Evolutionary conservation across 2,113 vertebrate species (phyloP), one percentile per base, ranked within the genome.

Genomic region (Nothobranchius furzeri): DNA sequence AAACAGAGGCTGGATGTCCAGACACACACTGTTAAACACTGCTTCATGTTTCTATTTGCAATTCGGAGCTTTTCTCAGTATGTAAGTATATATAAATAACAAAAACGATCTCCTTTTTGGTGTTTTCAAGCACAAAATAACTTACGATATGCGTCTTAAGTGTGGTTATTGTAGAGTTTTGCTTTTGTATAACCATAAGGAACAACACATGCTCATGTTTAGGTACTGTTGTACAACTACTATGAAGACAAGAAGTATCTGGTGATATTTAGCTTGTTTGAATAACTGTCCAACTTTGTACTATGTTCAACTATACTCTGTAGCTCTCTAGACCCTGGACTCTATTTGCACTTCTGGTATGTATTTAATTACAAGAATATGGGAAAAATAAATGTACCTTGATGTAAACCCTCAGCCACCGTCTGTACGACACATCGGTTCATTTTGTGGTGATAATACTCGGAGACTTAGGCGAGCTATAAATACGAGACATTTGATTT

Each of bases 301-400:
- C 94, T 92, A 92, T 92, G 93, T 96, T 95, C 93, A 95, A 95
- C 94, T 93, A 92, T 93, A 93, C 95, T 95, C 94, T 95, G 95
- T 97, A 95, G 94, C 95, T 96, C 93, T 94, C 75, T 95, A 94
- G 93, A 94, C 94, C 88, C 95, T 93, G 95, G 94, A 97, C 93
- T 98, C 94, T 95, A 95, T 98, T 97, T 97, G 96, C 96, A 97
- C 95, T 96, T 95, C 88, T 85, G 87, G 76, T 87, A 95, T 89
- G 95, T 99, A 99, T 96, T 96, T 96, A 90, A 96, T 95, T 95
- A 95, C 84, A 95, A 90, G 94, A 95, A 95, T 94, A 95, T 95
- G 37, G 37, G 93, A 85, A 94, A 95, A 98, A 98, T 98, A 98
- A 98, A 98, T 97, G 96, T 97, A 94, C 95, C 93, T 95, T 96